Base-by-base conservation (phyloP, 1,140 invertebrate species). In the Babylonia areolata region DNA sequence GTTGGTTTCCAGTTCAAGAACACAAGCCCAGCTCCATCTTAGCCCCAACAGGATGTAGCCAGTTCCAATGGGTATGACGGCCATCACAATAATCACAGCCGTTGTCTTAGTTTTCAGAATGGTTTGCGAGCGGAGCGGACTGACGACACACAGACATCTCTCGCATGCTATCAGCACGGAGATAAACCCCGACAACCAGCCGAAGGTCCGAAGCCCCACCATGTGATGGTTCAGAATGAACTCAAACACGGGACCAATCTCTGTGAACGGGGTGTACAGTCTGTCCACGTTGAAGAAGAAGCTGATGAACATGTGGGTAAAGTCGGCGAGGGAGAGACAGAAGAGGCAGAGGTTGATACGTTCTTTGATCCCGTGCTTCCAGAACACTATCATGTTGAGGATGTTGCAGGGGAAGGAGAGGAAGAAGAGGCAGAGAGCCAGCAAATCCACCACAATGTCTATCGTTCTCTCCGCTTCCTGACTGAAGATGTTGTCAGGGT, bases 21-120 rank as follows among this genome's bases (percentile, higher is more conserved):
- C 33, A 42, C 79, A 81, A 20, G 31, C 54, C 28, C 54, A 12
- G 9, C 31, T n/a, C 40, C 40, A 54, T 15, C 31, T 31, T 15
- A 42, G 15, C 20, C 40, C 46, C 6, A 81, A n/a, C 15, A 81
- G 6, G 12, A 54, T n/a, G 39, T 11, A n/a, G 31, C 71, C 33
- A 17, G 42, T 28, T 17, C 17, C 28, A 58, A 81, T 37, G 46
- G 39, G 20, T 12, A 81, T n/a, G 35, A 3, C 5, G 28, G 28
- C n/a, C 0, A 58, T 20, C 17, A 42, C 1, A 3, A 81, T 20
- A 51, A 81, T 58, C 35, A 81, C 46, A 11, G 71, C 71, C 28
- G 79, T 81, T 11, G 79, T 81, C 33, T 54, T 54, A 11, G 79
- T 81, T 54, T 81, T 51, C 28, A 81, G 20, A n/a, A 81, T 35